A percentile compares a stretch with the other conserved stretches of the same genome.
phyloP scores from a whole-genome alignment of 2,888 invertebrate species.

The Eulithis testata region DNA sequence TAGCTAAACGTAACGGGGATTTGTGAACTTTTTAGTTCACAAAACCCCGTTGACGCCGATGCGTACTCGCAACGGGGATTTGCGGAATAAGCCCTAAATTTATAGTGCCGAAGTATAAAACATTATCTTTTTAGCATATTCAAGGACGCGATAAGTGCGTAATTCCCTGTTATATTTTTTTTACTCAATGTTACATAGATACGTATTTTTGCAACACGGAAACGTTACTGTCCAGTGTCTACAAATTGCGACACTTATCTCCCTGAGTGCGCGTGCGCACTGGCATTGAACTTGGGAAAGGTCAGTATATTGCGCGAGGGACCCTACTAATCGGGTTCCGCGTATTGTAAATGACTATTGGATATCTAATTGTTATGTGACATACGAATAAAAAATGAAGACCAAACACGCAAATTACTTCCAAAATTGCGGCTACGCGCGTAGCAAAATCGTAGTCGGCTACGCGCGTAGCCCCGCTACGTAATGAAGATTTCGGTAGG shows the following conservation, averaged over 20 bases:
- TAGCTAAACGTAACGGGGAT: no score
- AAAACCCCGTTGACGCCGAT: no score
- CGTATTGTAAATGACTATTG: constrained; percentile 8
- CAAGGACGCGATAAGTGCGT: neutral
- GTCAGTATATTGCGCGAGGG: constrained; percentile 38
- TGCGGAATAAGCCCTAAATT: no score
- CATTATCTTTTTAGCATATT: constrained; percentile 2
- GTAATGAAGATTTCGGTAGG: no score
- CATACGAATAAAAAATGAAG: no score
- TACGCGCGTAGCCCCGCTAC: no score
- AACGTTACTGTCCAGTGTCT: constrained; percentile 8
- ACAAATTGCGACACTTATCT: constrained; percentile 25
- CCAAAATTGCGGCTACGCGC: no score
- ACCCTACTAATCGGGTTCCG: constrained; percentile 31
- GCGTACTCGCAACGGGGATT: no score
- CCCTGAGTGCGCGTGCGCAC: constrained; percentile 31
- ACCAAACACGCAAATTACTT: no score
- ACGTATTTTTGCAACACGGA: constrained; percentile 17
- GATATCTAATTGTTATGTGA: neutral
- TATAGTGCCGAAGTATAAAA: neutral
- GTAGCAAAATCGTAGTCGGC: no score
- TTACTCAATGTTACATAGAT: neutral
- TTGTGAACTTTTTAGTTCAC: no score
- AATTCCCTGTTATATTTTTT: neutral
- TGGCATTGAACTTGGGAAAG: constrained; percentile 44